phyloP scores from a whole-genome alignment of 2,888 invertebrate genomes.

The Sthenelais limicola region DNA sequence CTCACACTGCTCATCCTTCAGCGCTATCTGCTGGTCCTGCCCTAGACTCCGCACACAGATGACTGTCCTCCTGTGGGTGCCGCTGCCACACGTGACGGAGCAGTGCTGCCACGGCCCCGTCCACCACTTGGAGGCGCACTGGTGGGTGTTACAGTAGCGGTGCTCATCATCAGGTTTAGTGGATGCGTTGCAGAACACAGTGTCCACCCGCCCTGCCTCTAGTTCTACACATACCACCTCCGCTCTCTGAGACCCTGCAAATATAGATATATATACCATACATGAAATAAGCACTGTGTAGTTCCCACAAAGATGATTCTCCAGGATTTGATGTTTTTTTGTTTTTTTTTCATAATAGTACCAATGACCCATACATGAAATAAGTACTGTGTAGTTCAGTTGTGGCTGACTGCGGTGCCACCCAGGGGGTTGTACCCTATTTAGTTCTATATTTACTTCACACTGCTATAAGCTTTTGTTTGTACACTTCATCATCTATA shows the following conservation, averaged over 20 bases:
- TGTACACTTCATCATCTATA: too few species aligned
- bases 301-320: too few species aligned
- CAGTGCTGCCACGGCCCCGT: slow-evolving; percentile 90
- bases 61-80: slow-evolving; percentile 71
- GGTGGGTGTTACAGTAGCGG: slow-evolving; percentile 79
- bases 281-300: too few species aligned
- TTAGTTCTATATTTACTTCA: too few species aligned
- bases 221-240: slow-evolving; percentile 75
- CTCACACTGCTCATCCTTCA: slow-evolving; percentile 83
- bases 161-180: slow-evolving; percentile 75
- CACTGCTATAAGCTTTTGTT: too few species aligned
- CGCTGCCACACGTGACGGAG: slow-evolving; percentile 56
- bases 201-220: slow-evolving; percentile 78
- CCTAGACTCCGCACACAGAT: slow-evolving; percentile 72
- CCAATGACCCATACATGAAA: too few species aligned
- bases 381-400: too few species aligned
- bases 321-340: too few species aligned
- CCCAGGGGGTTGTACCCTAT: too few species aligned
- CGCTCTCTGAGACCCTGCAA: slow-evolving; percentile 60
- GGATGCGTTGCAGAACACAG: slow-evolving; percentile 69
- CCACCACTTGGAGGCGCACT: slow-evolving; percentile 87
- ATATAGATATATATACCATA: too few species aligned
- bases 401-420: too few species aligned
- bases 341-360: too few species aligned
- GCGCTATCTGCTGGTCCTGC: slow-evolving; percentile 80